phyloP scores from a whole-genome alignment of 2,797 vertebrate genomes.

The Gymnocypris eckloni region DNA sequence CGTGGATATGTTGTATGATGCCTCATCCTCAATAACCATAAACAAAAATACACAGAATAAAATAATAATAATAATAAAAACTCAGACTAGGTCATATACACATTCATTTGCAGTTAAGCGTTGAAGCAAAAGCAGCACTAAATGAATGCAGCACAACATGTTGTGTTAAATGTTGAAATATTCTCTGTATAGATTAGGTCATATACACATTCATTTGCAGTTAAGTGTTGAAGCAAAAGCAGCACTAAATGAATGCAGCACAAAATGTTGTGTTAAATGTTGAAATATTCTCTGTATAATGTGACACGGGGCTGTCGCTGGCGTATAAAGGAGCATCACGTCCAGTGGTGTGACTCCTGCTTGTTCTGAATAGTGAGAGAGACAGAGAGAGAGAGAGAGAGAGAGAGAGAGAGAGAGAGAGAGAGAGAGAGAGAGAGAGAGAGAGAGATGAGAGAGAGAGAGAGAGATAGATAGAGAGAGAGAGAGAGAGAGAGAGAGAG shows the following conservation, averaged over 20 bases:
- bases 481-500: too few species aligned
- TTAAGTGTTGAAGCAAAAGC: neutral
- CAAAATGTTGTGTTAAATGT: neutral
- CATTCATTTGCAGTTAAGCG: neutral
- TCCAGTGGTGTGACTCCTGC: neutral
- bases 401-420: too few species aligned
- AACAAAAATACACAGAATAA: neutral
- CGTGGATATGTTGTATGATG: neutral
- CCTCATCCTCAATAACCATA: neutral
- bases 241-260: neutral
- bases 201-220: neutral
- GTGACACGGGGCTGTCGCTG: neutral
- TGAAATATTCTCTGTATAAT: neutral
- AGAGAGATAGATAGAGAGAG: too few species aligned
- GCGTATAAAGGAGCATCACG: neutral
- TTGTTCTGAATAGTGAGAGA: neutral
- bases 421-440: too few species aligned
- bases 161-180: neutral
- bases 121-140: neutral
- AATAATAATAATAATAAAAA: neutral
- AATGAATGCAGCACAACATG: neutral
- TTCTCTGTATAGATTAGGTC: neutral
- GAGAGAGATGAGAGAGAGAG: too few species aligned
- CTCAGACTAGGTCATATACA: neutral
- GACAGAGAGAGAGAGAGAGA: too few species aligned